phyloP scores from a whole-genome alignment of 2,888 invertebrate species.

The Pseudococcus viburni region DNA sequence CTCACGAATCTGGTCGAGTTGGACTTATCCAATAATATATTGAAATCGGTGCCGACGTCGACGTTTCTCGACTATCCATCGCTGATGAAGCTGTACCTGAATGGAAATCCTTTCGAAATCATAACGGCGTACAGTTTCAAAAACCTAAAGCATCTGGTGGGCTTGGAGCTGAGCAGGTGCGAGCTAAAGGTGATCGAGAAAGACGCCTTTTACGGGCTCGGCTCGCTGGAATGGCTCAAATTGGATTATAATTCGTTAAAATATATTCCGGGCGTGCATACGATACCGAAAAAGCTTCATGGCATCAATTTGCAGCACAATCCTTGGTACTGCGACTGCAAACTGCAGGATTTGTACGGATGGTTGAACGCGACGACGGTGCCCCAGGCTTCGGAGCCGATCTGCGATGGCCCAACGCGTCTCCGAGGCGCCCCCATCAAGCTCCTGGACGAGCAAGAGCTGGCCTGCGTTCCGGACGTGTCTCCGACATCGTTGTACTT shows the following conservation, averaged over 20 bases:
- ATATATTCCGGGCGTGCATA: slow-evolving; percentile 79
- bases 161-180: slow-evolving; percentile 86
- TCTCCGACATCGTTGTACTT: slow-evolving; percentile 82
- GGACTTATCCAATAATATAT: slow-evolving; percentile 86
- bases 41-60: slow-evolving; percentile 83
- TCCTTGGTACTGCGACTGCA: slow-evolving; percentile 91
- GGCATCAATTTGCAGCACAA: slow-evolving; percentile 88
- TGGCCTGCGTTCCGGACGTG: slow-evolving; percentile 87
- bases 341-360: slow-evolving; percentile 81
- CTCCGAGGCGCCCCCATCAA: slow-evolving; percentile 80
- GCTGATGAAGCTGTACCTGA: slow-evolving; percentile 86
- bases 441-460: slow-evolving; percentile 78
- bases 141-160: slow-evolving; percentile 82
- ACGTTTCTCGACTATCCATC: slow-evolving; percentile 85
- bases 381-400: slow-evolving; percentile 84
- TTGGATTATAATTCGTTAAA: slow-evolving; percentile 86
- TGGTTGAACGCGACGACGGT: slow-evolving; percentile 86
- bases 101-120: slow-evolving; percentile 85
- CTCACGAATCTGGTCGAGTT: slow-evolving; percentile 90
- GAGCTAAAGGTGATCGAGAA: slow-evolving; percentile 83
- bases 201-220: slow-evolving; percentile 85
- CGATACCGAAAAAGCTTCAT: slow-evolving; percentile 83
- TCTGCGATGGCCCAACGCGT: slow-evolving; percentile 81
- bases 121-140: slow-evolving; percentile 82
- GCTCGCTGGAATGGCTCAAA: slow-evolving; percentile 86